phyloP scores from a whole-genome alignment of 2,888 invertebrate species.

The Aelia acuminata region DNA sequence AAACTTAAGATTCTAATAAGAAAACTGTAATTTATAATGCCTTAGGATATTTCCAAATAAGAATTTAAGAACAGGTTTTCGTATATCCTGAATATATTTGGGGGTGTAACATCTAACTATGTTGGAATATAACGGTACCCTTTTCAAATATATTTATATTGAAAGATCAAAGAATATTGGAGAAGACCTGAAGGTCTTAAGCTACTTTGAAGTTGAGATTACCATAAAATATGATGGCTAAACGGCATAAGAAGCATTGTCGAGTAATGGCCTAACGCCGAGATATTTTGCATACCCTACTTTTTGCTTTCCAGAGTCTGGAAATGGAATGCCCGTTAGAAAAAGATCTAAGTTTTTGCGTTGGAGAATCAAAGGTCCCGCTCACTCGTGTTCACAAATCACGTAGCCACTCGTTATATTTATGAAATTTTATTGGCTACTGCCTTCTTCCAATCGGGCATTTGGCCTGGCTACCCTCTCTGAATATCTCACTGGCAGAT shows the following conservation, averaged over 20 bases:
- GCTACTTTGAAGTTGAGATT: not conserved
- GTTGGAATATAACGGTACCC: not conserved
- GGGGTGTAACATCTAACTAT: not conserved
- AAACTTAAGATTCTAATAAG: too few relatives aligned
- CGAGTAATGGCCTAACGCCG: not conserved
- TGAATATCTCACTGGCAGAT: constrained; percentile 41
- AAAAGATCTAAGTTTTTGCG: constrained; percentile 37
- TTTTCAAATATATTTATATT: not conserved
- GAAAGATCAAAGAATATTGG: not conserved
- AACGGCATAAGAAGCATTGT: constrained; percentile 3
- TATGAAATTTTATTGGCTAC: constrained; percentile 56
- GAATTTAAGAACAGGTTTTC: too few relatives aligned
- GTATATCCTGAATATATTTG: too few relatives aligned
- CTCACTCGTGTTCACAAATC: constrained; percentile 53
- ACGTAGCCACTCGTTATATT: constrained; percentile 56
- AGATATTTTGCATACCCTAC: constrained; percentile 48
- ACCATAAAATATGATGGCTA: not conserved
- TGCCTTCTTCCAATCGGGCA: constrained; percentile 46
- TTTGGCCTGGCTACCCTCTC: constrained; percentile 37
- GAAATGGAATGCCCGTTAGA: constrained; percentile 49
- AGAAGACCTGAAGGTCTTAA: not conserved
- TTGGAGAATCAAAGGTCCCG: constrained; percentile 47
- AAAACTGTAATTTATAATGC: too few relatives aligned
- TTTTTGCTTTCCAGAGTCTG: constrained; percentile 35
- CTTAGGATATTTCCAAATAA: too few relatives aligned